phyloP scores from a whole-genome alignment of 2,797 vertebrate species.

The Schizopygopsis pylzovi region DNA sequence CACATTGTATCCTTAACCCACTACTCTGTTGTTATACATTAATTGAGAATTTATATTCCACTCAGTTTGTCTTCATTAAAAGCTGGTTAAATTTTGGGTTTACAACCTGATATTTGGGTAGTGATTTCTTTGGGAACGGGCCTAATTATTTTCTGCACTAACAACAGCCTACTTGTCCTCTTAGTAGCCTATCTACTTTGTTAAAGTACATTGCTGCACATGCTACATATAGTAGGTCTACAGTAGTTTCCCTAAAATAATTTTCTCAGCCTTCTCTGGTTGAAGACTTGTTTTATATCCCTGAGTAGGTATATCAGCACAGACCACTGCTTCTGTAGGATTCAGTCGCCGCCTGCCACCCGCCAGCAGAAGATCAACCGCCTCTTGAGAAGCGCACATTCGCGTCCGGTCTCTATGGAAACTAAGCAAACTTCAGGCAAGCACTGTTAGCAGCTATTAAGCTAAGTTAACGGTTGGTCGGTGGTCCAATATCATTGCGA shows the following conservation, averaged over 20 bases:
- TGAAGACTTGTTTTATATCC: neutral
- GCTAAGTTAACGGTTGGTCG: neutral
- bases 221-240: too few relatives aligned
- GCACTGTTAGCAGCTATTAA: neutral
- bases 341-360: neutral
- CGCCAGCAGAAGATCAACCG: neutral
- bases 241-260: neutral
- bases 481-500: neutral
- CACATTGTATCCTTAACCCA: neutral
- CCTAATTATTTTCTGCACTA: neutral
- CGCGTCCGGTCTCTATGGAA: slow-evolving; percentile 47
- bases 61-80: neutral
- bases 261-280: neutral
- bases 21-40: neutral
- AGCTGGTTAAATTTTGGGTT: neutral
- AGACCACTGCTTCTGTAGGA: neutral
- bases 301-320: neutral
- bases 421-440: slow-evolving; percentile 27
- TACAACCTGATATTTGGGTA: neutral
- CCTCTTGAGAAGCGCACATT: too few relatives aligned
- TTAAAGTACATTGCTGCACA: neutral
- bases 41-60: neutral
- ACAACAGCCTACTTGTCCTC: neutral
- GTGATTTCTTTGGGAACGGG: neutral
- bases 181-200: neutral